Percentiles rank a stretch among this genome's conserved stretches.
phyloP scores from a whole-genome alignment of 2,888 invertebrate species.

The Petrolisthes manimaculis region DNA sequence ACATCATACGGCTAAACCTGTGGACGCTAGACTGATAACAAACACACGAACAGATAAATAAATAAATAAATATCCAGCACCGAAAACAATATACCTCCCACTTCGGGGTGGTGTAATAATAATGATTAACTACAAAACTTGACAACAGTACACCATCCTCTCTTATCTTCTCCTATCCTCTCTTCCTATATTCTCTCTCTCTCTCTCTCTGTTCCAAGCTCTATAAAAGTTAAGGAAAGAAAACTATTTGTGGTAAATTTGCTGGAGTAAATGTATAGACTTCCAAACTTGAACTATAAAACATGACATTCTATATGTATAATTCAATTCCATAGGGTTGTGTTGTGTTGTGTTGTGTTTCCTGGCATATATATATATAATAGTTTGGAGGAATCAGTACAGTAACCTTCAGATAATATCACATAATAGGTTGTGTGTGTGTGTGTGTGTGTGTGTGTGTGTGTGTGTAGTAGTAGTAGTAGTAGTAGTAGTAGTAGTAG shows the following conservation, averaged over 20 bases:
- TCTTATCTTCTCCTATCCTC: background rate
- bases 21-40: too few relatives aligned
- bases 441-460: background rate
- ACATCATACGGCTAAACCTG: too few relatives aligned
- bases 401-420: background rate
- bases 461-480: slow-evolving; percentile 3
- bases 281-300: background rate
- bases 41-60: too few relatives aligned
- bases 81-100: too few relatives aligned
- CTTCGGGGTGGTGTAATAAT: too few relatives aligned
- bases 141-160: too few relatives aligned
- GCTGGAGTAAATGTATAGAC: background rate
- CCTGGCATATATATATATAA: too few relatives aligned
- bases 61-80: too few relatives aligned
- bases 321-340: background rate
- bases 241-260: too few relatives aligned
- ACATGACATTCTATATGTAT: background rate
- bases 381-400: too few relatives aligned
- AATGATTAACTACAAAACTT: too few relatives aligned
- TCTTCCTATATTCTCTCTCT: slow-evolving; percentile 13
- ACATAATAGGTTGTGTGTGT: background rate
- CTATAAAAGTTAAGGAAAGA: background rate
- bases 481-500: slow-evolving; percentile 3
- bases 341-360: slow-evolving; percentile 3
- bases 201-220: background rate